Evolutionary conservation across 2,888 invertebrate genomes (phyloP), one percentile per base, ranked within the genome.

Genomic region (Plebejus melissa): DNA sequence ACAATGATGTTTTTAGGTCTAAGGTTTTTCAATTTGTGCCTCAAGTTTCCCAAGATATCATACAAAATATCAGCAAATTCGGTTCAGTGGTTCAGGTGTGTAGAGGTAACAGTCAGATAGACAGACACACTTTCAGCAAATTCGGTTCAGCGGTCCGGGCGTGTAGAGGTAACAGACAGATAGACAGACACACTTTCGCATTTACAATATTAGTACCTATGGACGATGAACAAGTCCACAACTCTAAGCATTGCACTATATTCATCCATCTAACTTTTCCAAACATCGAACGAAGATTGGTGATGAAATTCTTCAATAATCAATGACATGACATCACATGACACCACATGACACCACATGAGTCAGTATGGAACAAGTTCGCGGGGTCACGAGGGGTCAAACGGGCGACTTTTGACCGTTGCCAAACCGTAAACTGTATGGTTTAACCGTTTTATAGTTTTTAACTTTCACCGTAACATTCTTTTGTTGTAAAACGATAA

Each of bases 331-430:
- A 65, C 65, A 65, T 60, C 50, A 69, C 50, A 13, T 65, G 65
- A 65, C 65, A 36, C 74, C 54, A 69, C 36, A 13, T 38, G 65
- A 65, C 65, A 36, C 74, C 54, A 69, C 36, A 13, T 38, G 69
- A 70, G 69, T 32, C 75, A 32, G 74, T 69, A 41, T 46, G 57
- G 70, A 78, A 75, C 74, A 65, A 76, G 69, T 76, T 84, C 81
- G 84, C 83, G 87, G 87, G 91, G 88, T 91, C 89, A 91, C 78
- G 76, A n/a, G 85, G 85, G 91, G 87, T 91, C 91, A 90, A 83
- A 72, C 83, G 83, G 84, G 90, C 88, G 89, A 90, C 90, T 90
- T 72, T 87, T 88, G 90, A 90, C 91, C 89, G 85, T 80, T 81
- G 81, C 70, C 41, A 70, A 70, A 72, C 72, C 65, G 65, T 54